Evolutionary conservation across 1,140 invertebrate species (phyloP).

Genomic region (Bombus confusus): DNA sequence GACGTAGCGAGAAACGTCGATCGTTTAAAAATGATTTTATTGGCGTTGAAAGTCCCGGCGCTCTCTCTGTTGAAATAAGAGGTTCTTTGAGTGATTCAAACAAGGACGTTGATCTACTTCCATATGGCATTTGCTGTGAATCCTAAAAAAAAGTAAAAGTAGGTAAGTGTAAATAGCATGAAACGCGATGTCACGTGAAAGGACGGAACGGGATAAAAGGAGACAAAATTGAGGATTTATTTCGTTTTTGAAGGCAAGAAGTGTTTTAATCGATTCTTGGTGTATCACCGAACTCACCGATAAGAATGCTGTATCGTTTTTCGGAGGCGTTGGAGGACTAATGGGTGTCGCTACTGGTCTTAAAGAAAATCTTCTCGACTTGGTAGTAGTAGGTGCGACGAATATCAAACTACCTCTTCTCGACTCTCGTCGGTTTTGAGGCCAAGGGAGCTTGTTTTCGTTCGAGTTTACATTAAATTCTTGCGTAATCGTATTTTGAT

Average conservation of each 20-base stretch:
- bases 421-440: constrained; percentile 43
- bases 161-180: not conserved
- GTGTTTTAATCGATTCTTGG: not conserved
- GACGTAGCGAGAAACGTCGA: constrained; percentile 74
- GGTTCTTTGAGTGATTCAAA: constrained; percentile 75
- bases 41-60: constrained; percentile 72
- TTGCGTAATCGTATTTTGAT: constrained; percentile 70
- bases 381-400: constrained; percentile 18
- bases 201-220: too few species aligned
- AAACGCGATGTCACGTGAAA: not conserved
- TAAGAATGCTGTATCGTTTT: constrained; percentile 65
- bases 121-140: constrained; percentile 45
- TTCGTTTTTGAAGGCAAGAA: not conserved
- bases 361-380: constrained; percentile 79
- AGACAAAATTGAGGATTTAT: not conserved
- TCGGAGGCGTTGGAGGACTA: constrained; percentile 63
- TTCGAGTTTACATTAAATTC: constrained; percentile 11
- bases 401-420: constrained; percentile 67
- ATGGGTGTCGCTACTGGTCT: constrained; percentile 77
- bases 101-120: constrained; percentile 66
- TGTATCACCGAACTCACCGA: constrained; percentile 58
- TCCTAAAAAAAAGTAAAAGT: constrained; percentile 31
- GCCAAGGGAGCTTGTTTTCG: constrained; percentile 42
- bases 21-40: constrained; percentile 45
- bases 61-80: constrained; percentile 73